phyloP scores from a whole-genome alignment of 1,140 invertebrate genomes.

The Centruroides vittatus region DNA sequence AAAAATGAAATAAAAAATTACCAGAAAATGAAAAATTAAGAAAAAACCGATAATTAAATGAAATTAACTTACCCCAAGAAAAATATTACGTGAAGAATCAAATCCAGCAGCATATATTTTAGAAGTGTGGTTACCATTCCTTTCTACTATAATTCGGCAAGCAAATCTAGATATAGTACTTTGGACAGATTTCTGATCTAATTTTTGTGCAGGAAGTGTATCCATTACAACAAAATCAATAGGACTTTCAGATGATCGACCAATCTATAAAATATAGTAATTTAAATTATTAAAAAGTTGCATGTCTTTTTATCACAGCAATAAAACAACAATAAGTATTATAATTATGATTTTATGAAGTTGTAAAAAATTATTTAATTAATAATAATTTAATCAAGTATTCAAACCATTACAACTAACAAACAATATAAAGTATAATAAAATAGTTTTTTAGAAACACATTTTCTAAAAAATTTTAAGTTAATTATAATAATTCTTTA shows the following conservation, averaged over 20 bases:
- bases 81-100: slow-evolving; percentile 94
- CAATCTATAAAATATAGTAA: slow-evolving; percentile 39
- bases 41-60: too few species aligned
- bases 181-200: not conserved
- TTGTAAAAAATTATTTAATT: not conserved
- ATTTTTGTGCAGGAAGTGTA: slow-evolving; percentile 37
- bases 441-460: too few species aligned
- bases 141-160: slow-evolving; percentile 85
- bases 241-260: slow-evolving; percentile 87
- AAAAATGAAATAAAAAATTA: too few species aligned
- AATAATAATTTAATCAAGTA: too few species aligned
- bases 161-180: slow-evolving; percentile 87
- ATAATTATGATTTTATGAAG: not conserved
- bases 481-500: too few species aligned
- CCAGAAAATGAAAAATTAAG: too few species aligned
- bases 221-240: slow-evolving; percentile 99
- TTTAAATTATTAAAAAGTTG: too few species aligned
- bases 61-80: slow-evolving; percentile 48
- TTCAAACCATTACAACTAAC: too few species aligned
- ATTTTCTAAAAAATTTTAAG: too few species aligned
- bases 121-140: slow-evolving; percentile 62
- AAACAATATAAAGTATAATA: too few species aligned
- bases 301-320: not conserved
- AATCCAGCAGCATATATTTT: slow-evolving; percentile 96
- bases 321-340: not conserved